Percentiles rank a stretch among this genome's conserved stretches.
Evolutionary conservation across 2,797 vertebrate genomes (phyloP).

Genomic region (Novumbra hubbsi): DNA sequence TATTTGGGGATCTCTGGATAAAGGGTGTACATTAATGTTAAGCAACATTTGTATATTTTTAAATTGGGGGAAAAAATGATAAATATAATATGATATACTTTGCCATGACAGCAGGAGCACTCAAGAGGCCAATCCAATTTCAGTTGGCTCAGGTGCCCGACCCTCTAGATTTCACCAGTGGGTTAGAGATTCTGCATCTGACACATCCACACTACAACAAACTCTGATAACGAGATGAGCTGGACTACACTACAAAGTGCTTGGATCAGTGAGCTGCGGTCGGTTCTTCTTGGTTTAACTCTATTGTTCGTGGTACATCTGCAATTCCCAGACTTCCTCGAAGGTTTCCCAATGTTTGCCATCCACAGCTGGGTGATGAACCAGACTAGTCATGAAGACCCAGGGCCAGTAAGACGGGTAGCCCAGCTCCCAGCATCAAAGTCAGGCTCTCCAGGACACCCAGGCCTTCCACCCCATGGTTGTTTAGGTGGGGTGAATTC

Average conservation of each 20-base stretch:
- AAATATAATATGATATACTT: too few species aligned
- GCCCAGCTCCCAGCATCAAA: slow-evolving; percentile 69
- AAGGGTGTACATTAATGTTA: too few species aligned
- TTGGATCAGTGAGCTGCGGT: not conserved
- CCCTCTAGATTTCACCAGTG: too few species aligned
- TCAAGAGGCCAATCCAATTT: too few species aligned
- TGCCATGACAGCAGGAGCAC: too few species aligned
- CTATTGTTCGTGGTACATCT: not conserved
- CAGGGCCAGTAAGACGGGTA: slow-evolving; percentile 68
- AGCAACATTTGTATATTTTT: too few species aligned
- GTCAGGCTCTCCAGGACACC: slow-evolving; percentile 70
- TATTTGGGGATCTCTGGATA: too few species aligned
- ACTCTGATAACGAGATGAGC: not conserved
- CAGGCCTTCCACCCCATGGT: slow-evolving; percentile 39
- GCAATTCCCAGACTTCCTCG: not conserved
- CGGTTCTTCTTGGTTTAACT: not conserved
- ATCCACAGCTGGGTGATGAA: not conserved
- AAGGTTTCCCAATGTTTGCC: not conserved
- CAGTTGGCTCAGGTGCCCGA: too few species aligned
- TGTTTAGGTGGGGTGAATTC: not conserved
- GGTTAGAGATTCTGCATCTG: not conserved
- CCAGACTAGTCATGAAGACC: slow-evolving; percentile 60
- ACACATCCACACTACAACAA: not conserved
- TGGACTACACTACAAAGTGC: not conserved
- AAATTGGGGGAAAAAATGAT: too few species aligned